phyloP scores from a whole-genome alignment of 1,140 invertebrate species.

The Pogonognathellus flavescens region DNA sequence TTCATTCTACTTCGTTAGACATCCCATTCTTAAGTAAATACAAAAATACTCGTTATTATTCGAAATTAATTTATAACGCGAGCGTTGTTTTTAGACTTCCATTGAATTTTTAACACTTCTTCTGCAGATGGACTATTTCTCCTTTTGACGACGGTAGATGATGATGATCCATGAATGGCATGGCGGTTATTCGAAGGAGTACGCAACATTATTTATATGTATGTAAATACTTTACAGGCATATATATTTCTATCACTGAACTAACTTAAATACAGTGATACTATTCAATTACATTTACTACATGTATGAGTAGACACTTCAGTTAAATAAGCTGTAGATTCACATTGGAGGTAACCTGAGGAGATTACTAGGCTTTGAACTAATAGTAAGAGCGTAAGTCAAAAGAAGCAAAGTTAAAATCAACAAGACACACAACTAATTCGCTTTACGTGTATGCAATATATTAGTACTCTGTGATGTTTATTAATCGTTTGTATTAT shows the following conservation, averaged over 20 bases:
- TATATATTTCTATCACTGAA: background rate
- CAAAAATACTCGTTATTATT: conserved; percentile 41
- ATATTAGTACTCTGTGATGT: conserved; percentile 31
- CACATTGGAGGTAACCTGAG: conserved; percentile 6
- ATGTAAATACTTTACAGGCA: conserved; percentile 19
- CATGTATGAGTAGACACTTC: background rate
- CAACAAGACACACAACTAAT: background rate
- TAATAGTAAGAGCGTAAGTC: background rate
- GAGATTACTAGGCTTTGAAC: conserved; percentile 4
- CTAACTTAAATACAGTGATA: conserved; percentile 1
- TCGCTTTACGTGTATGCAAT: background rate
- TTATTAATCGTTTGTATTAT: background rate
- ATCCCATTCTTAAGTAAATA: conserved; percentile 37
- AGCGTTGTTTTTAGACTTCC: conserved; percentile 18
- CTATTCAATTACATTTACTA: conserved; percentile 6
- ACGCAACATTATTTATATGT: conserved; percentile 9
- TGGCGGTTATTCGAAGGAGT: background rate
- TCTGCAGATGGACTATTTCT: background rate
- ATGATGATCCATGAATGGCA: background rate
- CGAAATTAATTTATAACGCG: conserved; percentile 42
- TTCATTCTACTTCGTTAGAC: conserved; percentile 4
- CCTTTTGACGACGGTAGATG: too few species aligned
- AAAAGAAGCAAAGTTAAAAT: background rate
- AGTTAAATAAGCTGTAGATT: conserved; percentile 13
- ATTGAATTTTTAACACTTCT: conserved; percentile 8